Percentiles rank a stretch among this genome's conserved stretches.
These are phyloP conservation scores for Gopherus evgoodei DNA, from an alignment of 2,113 vertebrate species.

Conservation along the genomic window DNA sequence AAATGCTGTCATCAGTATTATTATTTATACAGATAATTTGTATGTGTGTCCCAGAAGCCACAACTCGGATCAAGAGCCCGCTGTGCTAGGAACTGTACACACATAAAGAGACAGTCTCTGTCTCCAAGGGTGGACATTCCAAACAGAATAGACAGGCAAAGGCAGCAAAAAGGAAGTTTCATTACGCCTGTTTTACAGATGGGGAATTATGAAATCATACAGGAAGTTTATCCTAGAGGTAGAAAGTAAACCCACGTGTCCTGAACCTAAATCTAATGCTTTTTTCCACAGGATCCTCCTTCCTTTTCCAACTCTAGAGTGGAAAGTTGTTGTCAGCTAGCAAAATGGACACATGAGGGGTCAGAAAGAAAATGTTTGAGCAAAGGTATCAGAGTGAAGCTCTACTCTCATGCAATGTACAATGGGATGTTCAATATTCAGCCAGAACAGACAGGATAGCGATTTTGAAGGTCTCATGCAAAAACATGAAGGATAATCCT, in stretches of 20 bases:
- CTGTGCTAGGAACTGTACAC: neutral
- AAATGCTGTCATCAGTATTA: conserved; percentile 23
- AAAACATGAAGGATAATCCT: conserved; percentile 35
- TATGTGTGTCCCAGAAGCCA: neutral
- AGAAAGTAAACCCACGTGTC: neutral
- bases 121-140: neutral
- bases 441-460: neutral
- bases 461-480: neutral
- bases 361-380: neutral
- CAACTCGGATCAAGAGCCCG: neutral
- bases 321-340: neutral
- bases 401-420: neutral
- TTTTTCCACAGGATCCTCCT: neutral
- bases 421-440: neutral
- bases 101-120: neutral
- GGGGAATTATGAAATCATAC: neutral
- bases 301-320: neutral
- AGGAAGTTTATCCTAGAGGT: neutral
- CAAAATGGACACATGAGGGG: neutral
- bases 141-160: neutral
- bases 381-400: neutral
- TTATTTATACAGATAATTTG: neutral
- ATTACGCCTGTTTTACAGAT: neutral
- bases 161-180: neutral
- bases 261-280: neutral